Conservation (phyloP, 2,888 invertebrate genomes). For the Oxyscelio sp. region DNA sequence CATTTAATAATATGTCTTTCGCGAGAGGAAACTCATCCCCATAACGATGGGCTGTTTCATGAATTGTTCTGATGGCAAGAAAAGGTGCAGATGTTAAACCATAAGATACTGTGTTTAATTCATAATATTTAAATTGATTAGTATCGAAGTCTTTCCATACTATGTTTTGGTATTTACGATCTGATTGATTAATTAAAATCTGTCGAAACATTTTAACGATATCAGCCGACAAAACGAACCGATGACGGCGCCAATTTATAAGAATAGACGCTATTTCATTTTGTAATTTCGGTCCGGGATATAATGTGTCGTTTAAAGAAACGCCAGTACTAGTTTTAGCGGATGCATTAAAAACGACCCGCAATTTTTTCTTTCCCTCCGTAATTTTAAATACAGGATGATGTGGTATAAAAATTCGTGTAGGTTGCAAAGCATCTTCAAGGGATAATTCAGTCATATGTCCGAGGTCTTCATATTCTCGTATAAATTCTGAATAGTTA, state of each 20-base stretch:
- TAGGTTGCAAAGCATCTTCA: background rate
- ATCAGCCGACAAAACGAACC: background rate
- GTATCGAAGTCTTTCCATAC: too few species aligned
- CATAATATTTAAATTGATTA: too few species aligned
- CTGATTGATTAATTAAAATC: background rate
- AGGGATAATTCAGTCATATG: background rate
- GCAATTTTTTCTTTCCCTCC: too few species aligned
- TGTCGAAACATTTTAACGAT: too few species aligned
- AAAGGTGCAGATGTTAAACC: background rate
- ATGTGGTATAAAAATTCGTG: background rate
- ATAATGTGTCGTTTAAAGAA: too few species aligned
- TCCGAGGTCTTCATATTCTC: background rate
- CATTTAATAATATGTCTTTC: background rate
- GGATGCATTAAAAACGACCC: too few species aligned
- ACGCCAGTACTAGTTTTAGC: too few species aligned
- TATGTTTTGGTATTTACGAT: background rate
- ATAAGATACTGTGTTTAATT: too few species aligned
- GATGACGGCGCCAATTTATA: background rate
- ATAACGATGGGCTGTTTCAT: background rate
- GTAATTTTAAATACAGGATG: too few species aligned
- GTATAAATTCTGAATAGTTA: background rate
- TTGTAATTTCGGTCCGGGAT: too few species aligned
- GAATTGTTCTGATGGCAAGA: background rate
- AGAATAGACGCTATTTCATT: too few species aligned
- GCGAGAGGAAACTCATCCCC: background rate